These are phyloP conservation scores for Stegana nigrithorax DNA, from an alignment of 2,888 invertebrate species.

Conservation along the genomic window DNA sequence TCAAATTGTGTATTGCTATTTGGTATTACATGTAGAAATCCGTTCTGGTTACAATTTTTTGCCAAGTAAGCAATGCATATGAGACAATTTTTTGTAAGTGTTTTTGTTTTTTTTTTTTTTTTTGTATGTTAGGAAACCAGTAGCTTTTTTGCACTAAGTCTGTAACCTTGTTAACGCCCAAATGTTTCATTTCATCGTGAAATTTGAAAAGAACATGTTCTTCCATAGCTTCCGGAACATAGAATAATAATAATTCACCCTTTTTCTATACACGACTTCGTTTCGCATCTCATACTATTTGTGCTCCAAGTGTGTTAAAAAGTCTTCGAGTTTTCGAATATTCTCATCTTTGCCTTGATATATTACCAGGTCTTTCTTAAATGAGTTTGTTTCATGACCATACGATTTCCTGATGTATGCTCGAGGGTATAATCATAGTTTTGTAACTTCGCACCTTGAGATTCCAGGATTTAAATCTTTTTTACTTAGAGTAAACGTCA, in stretches of 20 bases:
- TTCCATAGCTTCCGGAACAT: conserved; percentile 5
- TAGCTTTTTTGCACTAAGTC: conserved; percentile 6
- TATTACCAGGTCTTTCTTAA: background rate
- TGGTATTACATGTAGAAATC: background rate
- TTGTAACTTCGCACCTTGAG: too few species aligned
- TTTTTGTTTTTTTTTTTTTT: background rate
- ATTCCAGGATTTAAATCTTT: too few species aligned
- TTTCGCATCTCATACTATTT: conserved; percentile 6
- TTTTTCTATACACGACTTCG: conserved; percentile 1
- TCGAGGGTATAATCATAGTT: too few species aligned
- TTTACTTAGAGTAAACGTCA: too few species aligned
- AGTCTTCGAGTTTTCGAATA: background rate
- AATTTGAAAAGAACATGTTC: background rate
- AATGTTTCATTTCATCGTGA: conserved; percentile 9
- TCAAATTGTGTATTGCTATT: too few species aligned
- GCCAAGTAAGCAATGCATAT: conserved; percentile 2
- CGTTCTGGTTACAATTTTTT: background rate
- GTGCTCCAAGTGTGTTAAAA: background rate
- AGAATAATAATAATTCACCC: background rate
- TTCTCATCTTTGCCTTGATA: conserved; percentile 3
- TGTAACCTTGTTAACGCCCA: conserved; percentile 8
- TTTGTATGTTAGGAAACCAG: conserved; percentile 14
- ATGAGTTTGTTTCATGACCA: background rate
- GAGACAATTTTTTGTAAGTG: conserved; percentile 5
- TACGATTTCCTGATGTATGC: conserved; percentile 1